Base-by-base conservation (phyloP, 1,140 invertebrate species). In the Ladona fulva region DNA sequence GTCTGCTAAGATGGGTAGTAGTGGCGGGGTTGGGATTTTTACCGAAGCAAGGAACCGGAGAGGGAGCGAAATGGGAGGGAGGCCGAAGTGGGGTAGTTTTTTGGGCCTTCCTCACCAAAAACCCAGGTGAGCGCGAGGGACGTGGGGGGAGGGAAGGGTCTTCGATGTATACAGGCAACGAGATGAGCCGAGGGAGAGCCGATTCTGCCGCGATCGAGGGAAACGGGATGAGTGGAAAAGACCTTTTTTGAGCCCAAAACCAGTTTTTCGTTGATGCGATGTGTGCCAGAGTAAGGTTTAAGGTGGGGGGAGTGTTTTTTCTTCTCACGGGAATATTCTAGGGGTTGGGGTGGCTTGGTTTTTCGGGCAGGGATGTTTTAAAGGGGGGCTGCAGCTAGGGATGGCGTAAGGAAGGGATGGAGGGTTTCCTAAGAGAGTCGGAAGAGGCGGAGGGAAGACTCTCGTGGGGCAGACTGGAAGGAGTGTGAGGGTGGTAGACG, bases 381-480 rank as follows among this genome's bases (percentile, higher is more conserved):
- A 79, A 80, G 81, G 29, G 29, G 29, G 29, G 29, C 29, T 37
- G 8, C n/a, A n/a, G n/a, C 78, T 79, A 80, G 80, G 82, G 80
- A 80, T 80, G 79, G 82, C 80, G 80, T 37, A 37, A 66, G 52
- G 16, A 22, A 66, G 3, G 52, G 52, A 22, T 66, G 52, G 52
- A 22, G 3, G 52, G 52, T 66, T 66, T 66, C 52, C 52, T 22
- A 3, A 22, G 81, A 80, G 82, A 82, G 81, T 81, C 82, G 80
- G 81, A 81, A 78, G 79, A 81, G 80, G 80, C 78, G 80, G 78
- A 80, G 78, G 75, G 79, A 81, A 80, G 79, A 79, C 78, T 80
- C 77, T 66, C 78, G 80, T 81, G 80, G 82, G 79, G 81, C 73
- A 81, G 80, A 80, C 76, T 78, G 77, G 76, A 76, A 76, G 66